Evolutionary conservation across 2,113 vertebrate species (phyloP).

Genomic region (Sturnus vulgaris): DNA sequence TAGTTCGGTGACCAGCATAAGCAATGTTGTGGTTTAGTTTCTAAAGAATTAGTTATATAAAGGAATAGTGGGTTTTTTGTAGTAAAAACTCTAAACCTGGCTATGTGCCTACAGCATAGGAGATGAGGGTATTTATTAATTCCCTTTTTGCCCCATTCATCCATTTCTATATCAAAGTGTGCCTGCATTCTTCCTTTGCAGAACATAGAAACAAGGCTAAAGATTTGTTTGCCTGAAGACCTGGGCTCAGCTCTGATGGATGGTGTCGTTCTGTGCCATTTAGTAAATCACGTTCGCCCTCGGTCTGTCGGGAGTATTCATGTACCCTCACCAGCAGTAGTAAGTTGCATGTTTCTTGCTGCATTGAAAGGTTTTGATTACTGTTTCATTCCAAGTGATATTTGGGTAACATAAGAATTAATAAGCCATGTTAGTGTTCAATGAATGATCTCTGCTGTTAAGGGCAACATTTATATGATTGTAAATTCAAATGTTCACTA

Average conservation of each 20-base stretch:
- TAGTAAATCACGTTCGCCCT: constrained; percentile 89
- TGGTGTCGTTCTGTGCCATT: constrained; percentile 90
- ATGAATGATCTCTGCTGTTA: background rate
- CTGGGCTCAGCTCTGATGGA: constrained; percentile 90
- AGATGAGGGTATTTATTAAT: background rate
- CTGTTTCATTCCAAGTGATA: background rate
- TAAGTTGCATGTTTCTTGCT: constrained; percentile 60
- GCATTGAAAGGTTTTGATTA: background rate
- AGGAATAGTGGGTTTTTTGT: background rate
- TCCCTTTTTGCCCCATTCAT: background rate
- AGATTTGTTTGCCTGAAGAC: constrained; percentile 86
- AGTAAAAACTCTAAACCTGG: background rate
- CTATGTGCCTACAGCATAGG: background rate
- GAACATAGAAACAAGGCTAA: constrained; percentile 92
- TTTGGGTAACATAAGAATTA: background rate
- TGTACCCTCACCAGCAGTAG: constrained; percentile 92
- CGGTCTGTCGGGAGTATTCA: constrained; percentile 91
- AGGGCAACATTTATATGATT: background rate
- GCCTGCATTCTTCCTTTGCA: constrained; percentile 37
- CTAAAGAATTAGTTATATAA: background rate
- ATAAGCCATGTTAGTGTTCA: background rate
- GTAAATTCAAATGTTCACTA: background rate
- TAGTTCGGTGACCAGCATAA: background rate
- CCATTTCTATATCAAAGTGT: background rate
- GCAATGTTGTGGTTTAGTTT: background rate